phyloP scores from a whole-genome alignment of 2,113 vertebrate species.

The Accipiter virgatus region DNA sequence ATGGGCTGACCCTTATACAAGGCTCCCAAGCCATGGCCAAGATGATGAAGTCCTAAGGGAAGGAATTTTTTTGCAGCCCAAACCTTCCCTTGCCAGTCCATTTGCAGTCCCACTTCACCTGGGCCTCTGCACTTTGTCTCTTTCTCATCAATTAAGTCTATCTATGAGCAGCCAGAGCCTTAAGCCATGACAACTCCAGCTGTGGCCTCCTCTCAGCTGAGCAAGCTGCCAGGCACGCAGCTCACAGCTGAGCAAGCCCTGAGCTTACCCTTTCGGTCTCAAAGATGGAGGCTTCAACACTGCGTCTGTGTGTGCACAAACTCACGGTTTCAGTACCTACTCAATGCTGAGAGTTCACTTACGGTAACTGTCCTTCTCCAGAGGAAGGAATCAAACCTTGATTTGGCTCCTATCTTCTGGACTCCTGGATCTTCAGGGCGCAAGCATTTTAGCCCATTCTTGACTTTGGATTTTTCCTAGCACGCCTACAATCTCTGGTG shows the following conservation, averaged over 20 bases:
- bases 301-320: background rate
- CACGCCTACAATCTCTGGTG: no score
- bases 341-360: background rate
- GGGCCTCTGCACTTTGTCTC: background rate
- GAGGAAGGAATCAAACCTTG: background rate
- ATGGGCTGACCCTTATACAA: background rate
- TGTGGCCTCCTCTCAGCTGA: background rate
- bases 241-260: background rate
- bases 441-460: background rate
- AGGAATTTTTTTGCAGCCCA: background rate
- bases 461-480: background rate
- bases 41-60: background rate
- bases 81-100: background rate
- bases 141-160: background rate
- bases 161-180: background rate
- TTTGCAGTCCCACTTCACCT: background rate
- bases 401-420: background rate
- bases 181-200: background rate
- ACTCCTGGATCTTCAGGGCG: no score
- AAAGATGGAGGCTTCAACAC: background rate
- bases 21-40: background rate
- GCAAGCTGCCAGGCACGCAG: background rate
- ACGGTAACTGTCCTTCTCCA: accelerated
- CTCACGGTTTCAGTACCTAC: background rate
- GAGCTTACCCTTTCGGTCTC: background rate